phyloP scores from a whole-genome alignment of 2,888 invertebrate genomes.

The Scaptodrosophila latifasciaeformis region DNA sequence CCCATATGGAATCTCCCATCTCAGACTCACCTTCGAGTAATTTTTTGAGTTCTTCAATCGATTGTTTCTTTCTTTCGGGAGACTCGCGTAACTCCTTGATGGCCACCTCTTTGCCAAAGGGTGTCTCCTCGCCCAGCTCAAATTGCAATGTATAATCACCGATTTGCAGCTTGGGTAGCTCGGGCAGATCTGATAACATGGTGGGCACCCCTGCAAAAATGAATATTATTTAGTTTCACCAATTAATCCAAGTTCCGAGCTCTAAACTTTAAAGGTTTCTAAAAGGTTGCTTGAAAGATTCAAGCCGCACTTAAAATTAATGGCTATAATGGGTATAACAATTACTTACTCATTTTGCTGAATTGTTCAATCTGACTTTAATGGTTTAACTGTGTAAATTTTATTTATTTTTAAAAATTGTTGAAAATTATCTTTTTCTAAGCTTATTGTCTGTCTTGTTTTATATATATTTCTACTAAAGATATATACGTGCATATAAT shows the following conservation, averaged over 20 bases:
- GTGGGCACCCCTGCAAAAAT: constrained; percentile 79
- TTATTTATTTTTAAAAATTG: constrained; percentile 4
- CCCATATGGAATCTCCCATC: background rate
- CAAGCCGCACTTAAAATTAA: constrained; percentile 8
- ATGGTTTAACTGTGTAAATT: constrained; percentile 4
- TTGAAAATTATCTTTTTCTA: background rate
- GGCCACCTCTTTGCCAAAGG: constrained; percentile 82
- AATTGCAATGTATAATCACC: constrained; percentile 78
- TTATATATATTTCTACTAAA: constrained; percentile 6
- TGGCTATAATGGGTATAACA: constrained; percentile 18
- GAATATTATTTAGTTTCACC: background rate
- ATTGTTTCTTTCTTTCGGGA: constrained; percentile 80
- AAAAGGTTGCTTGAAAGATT: background rate
- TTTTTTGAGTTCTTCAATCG: constrained; percentile 77
- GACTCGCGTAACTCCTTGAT: constrained; percentile 83
- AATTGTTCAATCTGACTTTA: constrained; percentile 18
- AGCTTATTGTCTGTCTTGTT: background rate
- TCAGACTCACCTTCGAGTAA: constrained; percentile 78
- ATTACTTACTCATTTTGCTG: constrained; percentile 64
- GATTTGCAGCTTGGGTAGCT: constrained; percentile 81
- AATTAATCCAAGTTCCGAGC: background rate
- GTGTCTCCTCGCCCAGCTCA: constrained; percentile 81
- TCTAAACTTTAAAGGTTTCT: background rate
- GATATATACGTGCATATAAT: no score
- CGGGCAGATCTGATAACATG: constrained; percentile 83